Base-by-base conservation (phyloP, 1,140 invertebrate species). In the Lysiphlebus fabarum region DNA sequence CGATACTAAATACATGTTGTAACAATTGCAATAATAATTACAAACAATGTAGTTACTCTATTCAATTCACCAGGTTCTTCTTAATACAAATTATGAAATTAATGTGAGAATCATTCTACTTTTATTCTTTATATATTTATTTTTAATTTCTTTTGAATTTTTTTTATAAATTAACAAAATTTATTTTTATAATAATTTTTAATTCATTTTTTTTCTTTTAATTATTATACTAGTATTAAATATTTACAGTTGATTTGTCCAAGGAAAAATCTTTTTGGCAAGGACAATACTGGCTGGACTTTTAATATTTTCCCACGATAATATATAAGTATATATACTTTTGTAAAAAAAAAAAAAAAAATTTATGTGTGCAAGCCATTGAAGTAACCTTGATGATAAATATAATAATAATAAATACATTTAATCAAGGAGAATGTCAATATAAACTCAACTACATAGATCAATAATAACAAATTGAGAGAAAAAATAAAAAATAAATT, bases 11-110 rank as follows among this genome's bases (percentile, higher is more conserved):
- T 45, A 33, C 49, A 17, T 53, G 11, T 38, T 75, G 67, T 73
- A 65, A 72, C 69, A 71, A 74, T 26, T 53, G 34, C 64, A 63
- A 74, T 73, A 69, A 67, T 78, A 77, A 78, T 78, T 77, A 76
- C 68, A 65, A 67, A 59, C 61, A 56, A 67, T 65, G 62, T 76
- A 72, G 73, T 76, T 77, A 76, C 74, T 74, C 64, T 65, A 14
- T 38, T 51, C 49, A 6, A 7, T 51, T 34, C 36, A 51, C 14
- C 26, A 26, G 44, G 17, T 26, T 4, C 17, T 26, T 26, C 17
- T 26, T 26, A 47, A 36, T 34, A 36, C 36, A 33, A 37, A 68
- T 77, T 75, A 70, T 68, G 73, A 77, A 78, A 77, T 77, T 62
- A 77, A 72, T 51, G 49, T 51, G 49, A 51, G 49, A 51, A 51